Base-by-base conservation (phyloP, 2,797 vertebrate genomes). In the Thaleichthys pacificus region DNA sequence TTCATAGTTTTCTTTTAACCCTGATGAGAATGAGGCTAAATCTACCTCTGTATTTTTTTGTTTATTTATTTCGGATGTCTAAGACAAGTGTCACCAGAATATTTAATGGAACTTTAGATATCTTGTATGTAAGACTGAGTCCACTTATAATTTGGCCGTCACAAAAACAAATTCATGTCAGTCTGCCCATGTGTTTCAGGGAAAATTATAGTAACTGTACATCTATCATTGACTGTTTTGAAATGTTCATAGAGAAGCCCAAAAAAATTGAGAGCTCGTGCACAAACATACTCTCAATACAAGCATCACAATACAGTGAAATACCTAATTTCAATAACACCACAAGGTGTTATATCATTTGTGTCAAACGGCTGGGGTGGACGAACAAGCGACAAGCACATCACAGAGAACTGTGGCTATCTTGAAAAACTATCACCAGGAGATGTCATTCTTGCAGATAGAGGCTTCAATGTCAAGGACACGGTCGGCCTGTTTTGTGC, bases 331-430 rank as follows among this genome's bases (percentile, higher is more conserved):
- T 64, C 24, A 22, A 69, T 77, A 35, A 68, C 75, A 8, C 70
- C 49, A 22, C 57, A 49, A 42, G 70, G 70, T 14, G 17, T 49
- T 3, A 72, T 58, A 19, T 77, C 21, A 51, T 69, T 72, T 26
- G 21, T 77, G 17, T 77, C 70, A 22, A 72, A 57, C 30, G 70
- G 58, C 7, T 77, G 70, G 49, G 70, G 65, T 7, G 65, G 65
- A 8, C 19, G 66, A 5, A 54, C 42, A 19, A 26, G 38, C 8
- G 63, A 72, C 35, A 58, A 42, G 5, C 63, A 66, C n/a, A 32
- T 66, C n/a, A 66, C 35, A 17, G 63, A 35, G 4, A 47, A 42
- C 30, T 35, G 54, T 61, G 38, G 38, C 12, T 66, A 24, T 4
- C 28, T 72, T 4, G 58, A 57, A 30, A 24, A 56, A 21, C 22